Evolutionary conservation across 1,140 invertebrate species (phyloP).

Genomic region (Bursaphelenchus mucronatus): DNA sequence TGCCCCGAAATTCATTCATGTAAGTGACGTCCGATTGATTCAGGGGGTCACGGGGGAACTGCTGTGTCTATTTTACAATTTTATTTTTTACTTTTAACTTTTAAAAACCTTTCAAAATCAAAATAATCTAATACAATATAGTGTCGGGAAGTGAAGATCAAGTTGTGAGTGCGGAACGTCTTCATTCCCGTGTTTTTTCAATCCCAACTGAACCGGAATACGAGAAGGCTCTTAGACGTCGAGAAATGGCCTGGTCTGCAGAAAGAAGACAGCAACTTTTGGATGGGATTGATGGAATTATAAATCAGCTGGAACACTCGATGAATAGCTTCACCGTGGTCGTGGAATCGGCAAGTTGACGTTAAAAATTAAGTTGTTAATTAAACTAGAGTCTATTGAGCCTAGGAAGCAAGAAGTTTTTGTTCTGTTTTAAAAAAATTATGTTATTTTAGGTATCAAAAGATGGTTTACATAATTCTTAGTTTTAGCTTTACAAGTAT

Average conservation of each 20-base stretch:
- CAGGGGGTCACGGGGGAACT: not conserved
- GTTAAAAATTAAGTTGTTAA: too few species aligned
- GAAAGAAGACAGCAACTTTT: conserved; percentile 13
- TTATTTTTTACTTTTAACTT: not conserved
- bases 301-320: not conserved
- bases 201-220: conserved; percentile 7
- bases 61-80: not conserved
- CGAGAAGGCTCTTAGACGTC: conserved; percentile 7
- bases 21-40: not conserved
- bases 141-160: conserved; percentile 5
- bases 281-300: conserved; percentile 13
- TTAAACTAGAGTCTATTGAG: too few species aligned
- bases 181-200: conserved; percentile 1
- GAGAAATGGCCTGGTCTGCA: not conserved
- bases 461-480: too few species aligned
- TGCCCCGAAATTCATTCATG: conserved; percentile 6
- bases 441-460: too few species aligned
- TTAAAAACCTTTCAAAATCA: not conserved
- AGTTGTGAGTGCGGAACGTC: conserved; percentile 15
- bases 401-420: too few species aligned
- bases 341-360: too few species aligned
- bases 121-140: not conserved
- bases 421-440: too few species aligned
- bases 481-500: too few species aligned
- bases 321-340: too few species aligned